Base-by-base conservation (phyloP, 2,888 invertebrate species). In the Morpho helenor region DNA sequence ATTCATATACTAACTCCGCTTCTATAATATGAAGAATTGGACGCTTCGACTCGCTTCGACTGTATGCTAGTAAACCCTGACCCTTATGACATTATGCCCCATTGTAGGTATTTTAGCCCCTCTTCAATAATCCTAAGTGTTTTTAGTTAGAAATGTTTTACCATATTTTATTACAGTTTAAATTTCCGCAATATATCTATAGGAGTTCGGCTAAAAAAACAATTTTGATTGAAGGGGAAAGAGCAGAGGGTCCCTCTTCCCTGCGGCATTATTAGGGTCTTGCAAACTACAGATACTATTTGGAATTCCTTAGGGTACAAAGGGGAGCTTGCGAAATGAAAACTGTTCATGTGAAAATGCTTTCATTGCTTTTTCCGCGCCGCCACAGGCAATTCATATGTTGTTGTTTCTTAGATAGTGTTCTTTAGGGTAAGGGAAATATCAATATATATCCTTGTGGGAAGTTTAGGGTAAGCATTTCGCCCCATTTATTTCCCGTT, bases 281-380 rank as follows among this genome's bases (percentile, higher is more conserved):
- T 66, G 70, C 65, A 64, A 66, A 68, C 67, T 82, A 82, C 80
- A 86, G 84, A 85, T 85, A 85, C 79, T 79, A 79, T 85, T 87
- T 75, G 80, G 78, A 80, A 87, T 88, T 87, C 87, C 88, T 82
- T 63, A 72, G 88, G 87, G 88, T 82, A 77, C 74, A 72, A 75
- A 79, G 78, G 84, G 83, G 81, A 73, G 79, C 73, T 73, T 72
- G 78, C 75, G 82, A 82, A 85, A 87, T 86, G 86, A 83, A 83
- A 86, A 85, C 84, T 85, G 77, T 77, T 82, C 85, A 86, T 86
- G 87, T 87, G 87, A 85, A 87, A 88, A 86, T 81, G 86, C 84
- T 87, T 87, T 86, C 84, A 84, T 85, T 86, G 88, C 86, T 82
- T 87, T 87, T 88, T 83, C 82, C 86, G 84, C 86, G 79, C 82